Conservation (phyloP, 2,888 invertebrate species). For the Thereva unica region DNA sequence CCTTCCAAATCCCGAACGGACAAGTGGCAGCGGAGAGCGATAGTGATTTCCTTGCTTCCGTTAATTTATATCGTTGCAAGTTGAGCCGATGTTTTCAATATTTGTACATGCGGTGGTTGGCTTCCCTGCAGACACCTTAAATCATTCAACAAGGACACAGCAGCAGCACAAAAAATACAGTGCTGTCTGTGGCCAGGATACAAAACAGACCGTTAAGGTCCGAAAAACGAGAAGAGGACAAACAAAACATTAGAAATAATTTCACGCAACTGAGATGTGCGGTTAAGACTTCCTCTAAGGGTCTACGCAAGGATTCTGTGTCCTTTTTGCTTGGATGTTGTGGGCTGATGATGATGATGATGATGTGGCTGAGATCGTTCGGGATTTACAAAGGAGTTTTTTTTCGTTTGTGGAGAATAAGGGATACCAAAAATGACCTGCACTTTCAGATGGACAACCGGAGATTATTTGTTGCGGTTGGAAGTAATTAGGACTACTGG, state of each 20-base stretch:
- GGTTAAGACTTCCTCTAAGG: conserved; percentile 21
- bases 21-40: conserved; percentile 27
- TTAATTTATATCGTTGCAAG: conserved; percentile 31
- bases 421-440: conserved; percentile 13
- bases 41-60: conserved; percentile 33
- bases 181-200: not conserved
- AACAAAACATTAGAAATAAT: conserved; percentile 35
- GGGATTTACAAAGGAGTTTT: conserved; percentile 1
- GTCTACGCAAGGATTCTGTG: conserved; percentile 19
- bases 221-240: conserved; percentile 29
- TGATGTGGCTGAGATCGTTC: conserved; percentile 13
- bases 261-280: conserved; percentile 35
- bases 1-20: conserved; percentile 8
- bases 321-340: not conserved
- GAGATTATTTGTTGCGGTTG: conserved; percentile 22
- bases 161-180: conserved; percentile 19
- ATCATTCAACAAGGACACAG: not conserved
- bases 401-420: not conserved
- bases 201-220: conserved; percentile 7
- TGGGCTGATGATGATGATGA: conserved; percentile 23
- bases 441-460: conserved; percentile 21
- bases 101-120: conserved; percentile 4
- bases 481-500: conserved; percentile 23
- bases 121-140: conserved; percentile 15
- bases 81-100: conserved; percentile 19